A percentile compares a stretch with the other conserved stretches of the same genome.
phyloP scores from a whole-genome alignment of 1,140 invertebrate genomes.

The Drosophila tani region DNA sequence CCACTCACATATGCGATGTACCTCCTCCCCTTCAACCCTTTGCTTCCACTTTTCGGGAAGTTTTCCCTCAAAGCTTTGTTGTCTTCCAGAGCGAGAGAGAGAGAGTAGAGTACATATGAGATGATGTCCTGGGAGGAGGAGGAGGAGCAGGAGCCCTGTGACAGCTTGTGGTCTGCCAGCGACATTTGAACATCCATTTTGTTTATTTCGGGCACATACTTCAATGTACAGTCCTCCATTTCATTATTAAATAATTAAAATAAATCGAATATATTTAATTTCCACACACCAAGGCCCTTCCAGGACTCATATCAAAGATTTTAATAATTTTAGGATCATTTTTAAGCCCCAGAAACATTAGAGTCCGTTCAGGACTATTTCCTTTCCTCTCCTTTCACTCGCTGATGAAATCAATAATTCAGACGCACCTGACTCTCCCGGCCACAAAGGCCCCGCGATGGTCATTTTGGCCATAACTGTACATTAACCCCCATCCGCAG shows the following conservation, averaged over 20 bases:
- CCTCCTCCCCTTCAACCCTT: conserved; percentile 46
- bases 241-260: not conserved
- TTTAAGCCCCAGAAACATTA: too few species aligned
- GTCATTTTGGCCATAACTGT: conserved; percentile 56
- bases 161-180: conserved; percentile 80
- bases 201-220: conserved; percentile 67
- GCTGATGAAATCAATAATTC: conserved; percentile 43
- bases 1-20: conserved; percentile 27
- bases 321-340: too few species aligned
- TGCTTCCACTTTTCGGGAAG: conserved; percentile 72
- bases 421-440: conserved; percentile 34
- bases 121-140: conserved; percentile 41
- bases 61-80: conserved; percentile 79
- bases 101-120: conserved; percentile 9
- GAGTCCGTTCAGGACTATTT: too few species aligned
- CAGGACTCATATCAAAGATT: too few species aligned
- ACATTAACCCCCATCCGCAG: conserved; percentile 41
- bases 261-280: not conserved
- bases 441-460: conserved; percentile 16
- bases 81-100: conserved; percentile 14
- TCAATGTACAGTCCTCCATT: conserved; percentile 9
- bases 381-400: not conserved
- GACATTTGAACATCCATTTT: conserved; percentile 81
- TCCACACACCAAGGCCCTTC: too few species aligned
- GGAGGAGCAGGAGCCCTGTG: conserved; percentile 49